Evolutionary conservation across 2,113 vertebrate species (phyloP).

Genomic region (Pseudois nayaur): DNA sequence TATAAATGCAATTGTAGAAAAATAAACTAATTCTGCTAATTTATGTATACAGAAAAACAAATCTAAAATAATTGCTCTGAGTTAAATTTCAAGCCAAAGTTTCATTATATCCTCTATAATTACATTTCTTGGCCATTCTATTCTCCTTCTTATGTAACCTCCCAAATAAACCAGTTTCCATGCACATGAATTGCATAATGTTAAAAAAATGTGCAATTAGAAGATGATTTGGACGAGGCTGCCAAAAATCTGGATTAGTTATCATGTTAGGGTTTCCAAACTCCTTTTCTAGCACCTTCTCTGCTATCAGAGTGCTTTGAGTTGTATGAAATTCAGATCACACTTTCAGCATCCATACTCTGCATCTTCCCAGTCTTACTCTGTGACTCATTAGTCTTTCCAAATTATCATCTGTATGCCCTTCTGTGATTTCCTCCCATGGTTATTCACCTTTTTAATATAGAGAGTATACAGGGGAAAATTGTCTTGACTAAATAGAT

Average conservation of each 20-base stretch:
- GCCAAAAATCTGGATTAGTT: neutral
- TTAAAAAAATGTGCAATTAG: neutral
- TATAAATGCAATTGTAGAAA: neutral
- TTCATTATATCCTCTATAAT: neutral
- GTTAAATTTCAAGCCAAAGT: slow-evolving; percentile 2
- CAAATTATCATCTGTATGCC: neutral
- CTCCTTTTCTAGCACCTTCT: neutral
- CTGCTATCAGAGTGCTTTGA: neutral
- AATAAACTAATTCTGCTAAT: neutral
- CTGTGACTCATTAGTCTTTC: neutral
- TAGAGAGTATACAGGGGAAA: neutral
- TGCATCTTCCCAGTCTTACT: neutral
- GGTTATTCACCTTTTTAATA: neutral
- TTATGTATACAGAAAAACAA: neutral
- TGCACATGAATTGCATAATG: neutral
- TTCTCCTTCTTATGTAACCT: neutral
- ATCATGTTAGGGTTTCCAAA: neutral
- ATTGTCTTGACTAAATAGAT: neutral
- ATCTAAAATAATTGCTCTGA: slow-evolving; percentile 4
- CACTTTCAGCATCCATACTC: neutral
- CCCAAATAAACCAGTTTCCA: neutral
- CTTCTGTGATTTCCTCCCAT: neutral
- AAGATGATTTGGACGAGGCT: neutral
- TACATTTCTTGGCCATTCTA: neutral
- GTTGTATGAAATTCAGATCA: neutral